phyloP scores from a whole-genome alignment of 2,113 vertebrate genomes.

The Pao palembangensis region DNA sequence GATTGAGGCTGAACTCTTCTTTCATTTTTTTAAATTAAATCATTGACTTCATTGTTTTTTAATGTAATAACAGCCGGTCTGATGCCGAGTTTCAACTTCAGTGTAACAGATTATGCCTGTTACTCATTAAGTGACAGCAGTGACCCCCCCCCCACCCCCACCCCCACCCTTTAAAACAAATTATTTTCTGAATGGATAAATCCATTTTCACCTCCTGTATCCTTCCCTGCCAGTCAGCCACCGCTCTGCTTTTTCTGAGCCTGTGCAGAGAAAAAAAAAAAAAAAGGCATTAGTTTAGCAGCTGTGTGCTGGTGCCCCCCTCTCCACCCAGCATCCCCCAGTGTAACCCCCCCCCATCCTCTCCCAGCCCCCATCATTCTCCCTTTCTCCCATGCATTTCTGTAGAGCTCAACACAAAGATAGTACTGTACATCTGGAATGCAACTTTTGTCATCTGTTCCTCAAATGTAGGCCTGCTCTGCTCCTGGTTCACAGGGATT shows the following conservation, averaged over 20 bases:
- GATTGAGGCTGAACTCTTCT: slow-evolving; percentile 32
- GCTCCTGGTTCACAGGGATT: slow-evolving; percentile 47
- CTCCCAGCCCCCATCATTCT: slow-evolving; percentile 17
- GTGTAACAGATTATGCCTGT: slow-evolving; percentile 35
- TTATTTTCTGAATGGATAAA: slow-evolving; percentile 30
- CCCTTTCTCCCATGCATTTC: slow-evolving; percentile 67
- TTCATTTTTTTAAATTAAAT: slow-evolving; percentile 44
- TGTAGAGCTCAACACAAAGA: slow-evolving; percentile 76
- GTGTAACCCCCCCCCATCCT: slow-evolving; percentile 37
- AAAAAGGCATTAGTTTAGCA: slow-evolving; percentile 71
- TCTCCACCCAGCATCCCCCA: slow-evolving; percentile 28
- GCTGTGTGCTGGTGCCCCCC: slow-evolving; percentile 71
- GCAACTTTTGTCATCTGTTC: slow-evolving; percentile 79
- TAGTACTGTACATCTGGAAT: slow-evolving; percentile 79
- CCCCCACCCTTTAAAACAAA: slow-evolving; percentile 11
- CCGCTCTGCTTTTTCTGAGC: slow-evolving; percentile 50
- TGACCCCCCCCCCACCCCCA: neutral
- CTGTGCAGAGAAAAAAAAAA: slow-evolving; percentile 24
- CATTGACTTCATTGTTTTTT: slow-evolving; percentile 38
- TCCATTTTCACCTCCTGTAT: slow-evolving; percentile 43
- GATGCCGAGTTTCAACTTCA: slow-evolving; percentile 49
- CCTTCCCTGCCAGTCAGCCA: slow-evolving; percentile 38
- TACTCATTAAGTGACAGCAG: slow-evolving; percentile 31
- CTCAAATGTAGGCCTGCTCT: slow-evolving; percentile 68
- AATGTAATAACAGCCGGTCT: slow-evolving; percentile 54